These are phyloP conservation scores for Drosophila macrospina DNA, from an alignment of 2,888 invertebrate species.

Conservation along the genomic window DNA sequence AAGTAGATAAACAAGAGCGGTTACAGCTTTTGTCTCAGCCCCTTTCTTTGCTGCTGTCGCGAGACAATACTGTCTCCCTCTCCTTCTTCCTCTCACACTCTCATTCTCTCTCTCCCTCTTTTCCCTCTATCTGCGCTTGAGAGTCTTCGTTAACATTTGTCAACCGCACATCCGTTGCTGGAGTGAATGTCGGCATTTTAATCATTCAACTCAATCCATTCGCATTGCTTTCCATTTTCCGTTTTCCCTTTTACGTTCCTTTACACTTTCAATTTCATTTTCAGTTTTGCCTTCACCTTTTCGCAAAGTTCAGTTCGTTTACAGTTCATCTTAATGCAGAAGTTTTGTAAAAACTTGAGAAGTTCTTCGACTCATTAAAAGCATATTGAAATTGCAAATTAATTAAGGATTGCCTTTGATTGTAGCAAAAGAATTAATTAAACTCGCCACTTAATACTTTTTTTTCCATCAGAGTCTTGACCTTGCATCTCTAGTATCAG, in stretches of 20 bases:
- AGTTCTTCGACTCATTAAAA: constrained; percentile 43
- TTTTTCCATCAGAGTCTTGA: constrained; percentile 28
- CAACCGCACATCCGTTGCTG: constrained; percentile 56
- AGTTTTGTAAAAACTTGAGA: constrained; percentile 43
- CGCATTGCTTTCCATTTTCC: constrained; percentile 9
- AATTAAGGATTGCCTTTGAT: constrained; percentile 53
- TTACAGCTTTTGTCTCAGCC: constrained; percentile 40
- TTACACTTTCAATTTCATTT: background rate
- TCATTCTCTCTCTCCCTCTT: constrained; percentile 1
- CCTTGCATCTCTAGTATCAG: constrained; percentile 26
- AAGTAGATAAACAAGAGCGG: constrained; percentile 80
- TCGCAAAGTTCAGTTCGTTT: constrained; percentile 18
- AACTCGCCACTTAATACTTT: constrained; percentile 27
- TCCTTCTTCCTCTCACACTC: background rate
- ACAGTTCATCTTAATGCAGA: constrained; percentile 35
- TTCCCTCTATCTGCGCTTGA: constrained; percentile 19
- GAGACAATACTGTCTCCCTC: constrained; percentile 10
- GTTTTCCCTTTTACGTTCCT: background rate
- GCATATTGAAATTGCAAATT: constrained; percentile 56
- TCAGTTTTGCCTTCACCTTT: constrained; percentile 30
- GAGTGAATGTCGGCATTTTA: constrained; percentile 32
- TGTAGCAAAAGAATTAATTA: constrained; percentile 27
- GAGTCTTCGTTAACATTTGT: constrained; percentile 45
- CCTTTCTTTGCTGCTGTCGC: constrained; percentile 22
- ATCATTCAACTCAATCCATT: constrained; percentile 42